Base-by-base conservation (phyloP, 2,888 invertebrate genomes). In the Apamea monoglypha region DNA sequence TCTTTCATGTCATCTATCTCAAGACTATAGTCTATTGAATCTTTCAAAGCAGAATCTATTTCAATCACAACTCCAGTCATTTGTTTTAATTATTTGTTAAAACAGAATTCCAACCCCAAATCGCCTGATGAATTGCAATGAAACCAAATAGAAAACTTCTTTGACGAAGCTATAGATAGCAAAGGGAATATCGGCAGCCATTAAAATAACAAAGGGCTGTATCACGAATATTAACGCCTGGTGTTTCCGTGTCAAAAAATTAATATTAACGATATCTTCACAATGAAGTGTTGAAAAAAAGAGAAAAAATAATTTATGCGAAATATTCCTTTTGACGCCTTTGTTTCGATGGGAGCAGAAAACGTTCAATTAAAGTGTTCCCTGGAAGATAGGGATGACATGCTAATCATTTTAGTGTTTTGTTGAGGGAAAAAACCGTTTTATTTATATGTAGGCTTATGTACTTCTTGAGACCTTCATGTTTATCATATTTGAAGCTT, bases 261-360 rank as follows among this genome's bases (percentile, higher is more conserved):
- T 96, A 97, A 97, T 96, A 97, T 97, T 97, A 97, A 97, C 96
- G 96, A 96, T 96, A 96, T 95, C 96, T 95, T 92, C 92, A 95
- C 95, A 95, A 96, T 96, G 95, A 95, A 95, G 96, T 95, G 95
- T 92, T 92, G 91, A 93, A 94, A 96, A 95, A 95, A 94, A 92
- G 91, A 72, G 85, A 88, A 91, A 90, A 93, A 94, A 94, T 96
- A 96, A 96, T 96, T 96, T 96, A 97, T 96, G 93, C 96, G 92
- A 93, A 95, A 95, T 94, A 94, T 95, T 95, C 94, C 95, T 95
- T 95, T 95, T 96, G 95, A 95, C 94, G 96, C 95, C 92, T 95
- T 95, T 95, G 96, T 95, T 94, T 93, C 92, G 90, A 92, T 90
- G 91, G 88, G 84, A 87, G 86, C 89, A 89, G 92, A 90, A 93